Base-by-base conservation (phyloP, 2,113 vertebrate genomes). In the Oryzias melastigma region DNA sequence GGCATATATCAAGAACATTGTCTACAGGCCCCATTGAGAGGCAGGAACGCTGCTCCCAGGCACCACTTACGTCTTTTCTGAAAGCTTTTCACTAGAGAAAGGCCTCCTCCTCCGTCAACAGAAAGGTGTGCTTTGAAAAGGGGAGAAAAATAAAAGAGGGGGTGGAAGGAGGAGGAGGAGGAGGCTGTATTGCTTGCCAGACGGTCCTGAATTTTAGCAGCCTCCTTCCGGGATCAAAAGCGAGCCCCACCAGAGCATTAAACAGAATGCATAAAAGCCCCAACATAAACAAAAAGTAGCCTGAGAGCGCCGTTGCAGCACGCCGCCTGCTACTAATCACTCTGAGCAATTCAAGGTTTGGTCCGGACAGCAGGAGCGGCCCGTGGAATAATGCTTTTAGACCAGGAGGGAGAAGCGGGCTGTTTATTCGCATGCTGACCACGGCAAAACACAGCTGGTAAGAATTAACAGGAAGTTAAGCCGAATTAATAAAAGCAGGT, bases 51-150 rank as follows among this genome's bases (percentile, higher is more conserved):
- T 80, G 64, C 70, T 74, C 47, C 68, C 81, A 80, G 79, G 76
- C 82, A 77, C 67, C 75, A 76, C 88, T 89, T 74, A 80, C 54
- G 83, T 68, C 65, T 77, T 78, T 82, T 83, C 65, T 75, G 66
- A 56, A 75, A 73, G 71, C 77, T 79, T 78, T 89, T 87, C 83
- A 81, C 81, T 67, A 77, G 65, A 68, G 70, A 87, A 88, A 87
- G 83, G 49, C 67, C 56, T 76, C 70, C 56, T 76, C 70, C 68
- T 75, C 59, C 57, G 65, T 82, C 80, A 75, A 81, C 83, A 90
- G 78, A 90, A 91, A 91, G 87, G 87, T 89, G 89, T 88, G 80
- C 82, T 90, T 90, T 91, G 86, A 91, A 90, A 73, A 72, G 86
- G 74, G 55, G 73, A 24, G 54, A 27, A 27, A 27, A 27, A 27